These are phyloP conservation scores for Pitta sordida DNA, from an alignment of 2,113 vertebrate species.

Conservation along the genomic window DNA sequence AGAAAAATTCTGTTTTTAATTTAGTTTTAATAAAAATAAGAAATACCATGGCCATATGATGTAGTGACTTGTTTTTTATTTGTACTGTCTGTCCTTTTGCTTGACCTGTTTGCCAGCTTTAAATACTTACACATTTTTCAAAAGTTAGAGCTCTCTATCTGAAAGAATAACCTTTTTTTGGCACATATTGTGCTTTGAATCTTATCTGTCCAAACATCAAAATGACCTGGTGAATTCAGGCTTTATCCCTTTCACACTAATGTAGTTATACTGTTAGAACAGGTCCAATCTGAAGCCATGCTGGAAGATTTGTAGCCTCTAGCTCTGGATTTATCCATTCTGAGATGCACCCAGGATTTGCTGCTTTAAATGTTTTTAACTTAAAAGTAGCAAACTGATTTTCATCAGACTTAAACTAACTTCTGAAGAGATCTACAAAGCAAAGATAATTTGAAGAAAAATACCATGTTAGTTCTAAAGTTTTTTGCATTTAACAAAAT, in stretches of 20 bases:
- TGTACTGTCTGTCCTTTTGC: background rate
- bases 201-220: background rate
- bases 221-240: background rate
- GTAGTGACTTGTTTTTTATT: background rate
- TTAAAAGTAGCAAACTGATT: background rate
- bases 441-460: background rate
- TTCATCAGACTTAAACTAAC: background rate
- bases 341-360: background rate
- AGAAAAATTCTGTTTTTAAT: background rate
- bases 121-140: background rate
- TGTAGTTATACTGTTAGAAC: fast-evolving
- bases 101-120: background rate
- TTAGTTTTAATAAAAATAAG: background rate
- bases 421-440: background rate
- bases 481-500: background rate
- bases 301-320: background rate
- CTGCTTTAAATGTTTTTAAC: background rate
- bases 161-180: background rate
- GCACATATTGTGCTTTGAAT: background rate
- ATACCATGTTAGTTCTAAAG: background rate
- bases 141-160: background rate
- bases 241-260: background rate
- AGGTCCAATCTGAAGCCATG: background rate
- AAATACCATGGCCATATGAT: background rate
- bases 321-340: background rate